Evolutionary conservation across 2,797 vertebrate genomes (phyloP), one percentile per base, ranked within the genome.

Genomic region (Parotocinclus haroldoi): DNA sequence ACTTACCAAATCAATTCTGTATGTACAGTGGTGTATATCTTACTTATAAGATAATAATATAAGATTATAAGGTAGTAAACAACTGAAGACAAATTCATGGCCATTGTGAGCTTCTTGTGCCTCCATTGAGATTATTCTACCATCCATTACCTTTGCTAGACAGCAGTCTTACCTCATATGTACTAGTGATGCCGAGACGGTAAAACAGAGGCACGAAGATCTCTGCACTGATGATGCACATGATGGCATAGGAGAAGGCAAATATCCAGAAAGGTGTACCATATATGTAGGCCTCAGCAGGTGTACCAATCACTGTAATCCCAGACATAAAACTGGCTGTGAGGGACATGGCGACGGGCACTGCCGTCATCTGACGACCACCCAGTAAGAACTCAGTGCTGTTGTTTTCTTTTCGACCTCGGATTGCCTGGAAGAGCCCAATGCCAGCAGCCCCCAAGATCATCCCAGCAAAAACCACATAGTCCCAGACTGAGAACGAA

Each of bases 321-420:
- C 91, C 91, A 48, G 91, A 92, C 91, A 92, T 92, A 66, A 92
- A 92, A 76, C 91, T 92, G 79, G 91, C 91, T 0, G 90, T 91
- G 7, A 92, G 87, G 0, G 91, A 92, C 89, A 92, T 89, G 69
- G 91, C 89, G 2, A 92, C 90, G 0, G 91, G 91, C 63, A 92
- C 79, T 1, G 91, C 91, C 0, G 85, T 88, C 90, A 92, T 90
- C 71, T 86, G 87, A 56, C 91, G 85, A 10, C 89, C 91, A 0
- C 90, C 91, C 59, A 92, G 74, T 63, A 92, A 71, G 67, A 91
- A 92, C 71, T 92, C 89, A 0, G 50, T 74, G 5, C 80, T 90
- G 80, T 80, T 86, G 66, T 75, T 60, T 9, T 89, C 74, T 69
- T 85, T 90, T 1, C 90, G 87, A 17, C 82, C 52, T 14, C 88